A percentile compares a stretch with the other conserved stretches of the same genome.
These are phyloP conservation scores for Saccopteryx bilineata DNA, from an alignment of 2,113 vertebrate genomes.

Conservation along the genomic window DNA sequence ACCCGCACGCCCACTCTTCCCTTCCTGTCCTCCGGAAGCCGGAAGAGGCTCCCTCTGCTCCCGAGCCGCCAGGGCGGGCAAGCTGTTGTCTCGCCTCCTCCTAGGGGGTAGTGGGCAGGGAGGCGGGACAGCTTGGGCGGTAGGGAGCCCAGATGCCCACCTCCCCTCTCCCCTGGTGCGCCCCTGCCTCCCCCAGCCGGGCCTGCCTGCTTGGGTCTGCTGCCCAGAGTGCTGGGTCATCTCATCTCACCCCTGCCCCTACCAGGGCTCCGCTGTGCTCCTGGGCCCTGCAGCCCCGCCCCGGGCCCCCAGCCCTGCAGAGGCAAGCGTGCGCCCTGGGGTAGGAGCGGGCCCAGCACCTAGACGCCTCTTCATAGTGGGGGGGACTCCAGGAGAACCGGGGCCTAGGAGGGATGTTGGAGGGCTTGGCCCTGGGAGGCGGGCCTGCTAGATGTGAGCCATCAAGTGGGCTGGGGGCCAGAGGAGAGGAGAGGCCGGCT, in stretches of 20 bases:
- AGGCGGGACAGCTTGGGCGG: constrained; percentile 78
- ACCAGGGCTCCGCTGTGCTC: neutral
- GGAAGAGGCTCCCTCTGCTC: constrained; percentile 88
- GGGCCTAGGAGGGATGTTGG: neutral
- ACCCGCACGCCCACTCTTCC: constrained; percentile 20
- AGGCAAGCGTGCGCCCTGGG: rapidly evolving
- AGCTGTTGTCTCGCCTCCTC: constrained; percentile 84
- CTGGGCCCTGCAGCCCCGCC: neutral
- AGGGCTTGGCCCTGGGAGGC: too few species aligned
- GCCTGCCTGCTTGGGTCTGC: constrained; percentile 78
- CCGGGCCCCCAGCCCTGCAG: too few species aligned
- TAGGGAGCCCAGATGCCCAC: constrained; percentile 81
- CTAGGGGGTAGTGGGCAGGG: constrained; percentile 1
- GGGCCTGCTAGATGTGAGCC: rapidly evolving
- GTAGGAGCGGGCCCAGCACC: neutral
- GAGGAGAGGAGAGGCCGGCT: too few species aligned
- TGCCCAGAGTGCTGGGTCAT: neutral
- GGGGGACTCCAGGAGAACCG: rapidly evolving
- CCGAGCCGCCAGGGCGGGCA: constrained; percentile 77
- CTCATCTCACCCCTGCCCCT: neutral
- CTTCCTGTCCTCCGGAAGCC: constrained; percentile 86
- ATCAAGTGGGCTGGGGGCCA: rapidly evolving
- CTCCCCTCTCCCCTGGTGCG: constrained; percentile 77
- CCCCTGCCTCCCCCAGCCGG: constrained; percentile 67
- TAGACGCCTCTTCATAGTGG: neutral